Conservation (phyloP, 1,140 invertebrate genomes). For the Calliphora vicina region DNA sequence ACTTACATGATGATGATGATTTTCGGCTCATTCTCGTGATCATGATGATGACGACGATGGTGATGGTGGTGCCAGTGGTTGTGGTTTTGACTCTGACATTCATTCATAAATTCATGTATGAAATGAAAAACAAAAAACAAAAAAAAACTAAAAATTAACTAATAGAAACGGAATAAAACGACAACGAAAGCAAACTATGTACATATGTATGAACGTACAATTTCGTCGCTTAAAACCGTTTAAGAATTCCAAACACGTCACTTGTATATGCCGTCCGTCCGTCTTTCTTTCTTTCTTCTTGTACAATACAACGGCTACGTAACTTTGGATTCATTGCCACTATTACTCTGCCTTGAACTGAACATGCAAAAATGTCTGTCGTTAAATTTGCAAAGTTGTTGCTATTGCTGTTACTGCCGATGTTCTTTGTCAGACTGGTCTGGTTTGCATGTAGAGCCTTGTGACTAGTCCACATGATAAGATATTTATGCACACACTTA, state of each 20-base stretch:
- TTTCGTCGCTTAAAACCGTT: constrained; percentile 7
- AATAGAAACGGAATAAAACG: constrained; percentile 19
- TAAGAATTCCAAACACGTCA: constrained; percentile 24
- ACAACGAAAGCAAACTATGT: not conserved
- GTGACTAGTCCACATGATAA: too few species aligned
- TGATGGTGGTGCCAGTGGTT: not conserved
- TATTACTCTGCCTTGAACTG: not conserved
- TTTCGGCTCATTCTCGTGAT: too few species aligned
- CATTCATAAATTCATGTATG: constrained; percentile 1
- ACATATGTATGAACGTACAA: not conserved
- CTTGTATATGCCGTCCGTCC: not conserved
- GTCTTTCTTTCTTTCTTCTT: not conserved
- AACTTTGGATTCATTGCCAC: not conserved
- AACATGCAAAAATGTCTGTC: not conserved
- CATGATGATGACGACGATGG: not conserved
- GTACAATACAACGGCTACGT: not conserved
- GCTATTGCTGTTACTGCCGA: not conserved
- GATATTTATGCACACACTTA: too few species aligned
- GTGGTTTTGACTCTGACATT: not conserved
- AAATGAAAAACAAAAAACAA: not conserved
- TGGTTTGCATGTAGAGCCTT: too few species aligned
- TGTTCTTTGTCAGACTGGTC: not conserved
- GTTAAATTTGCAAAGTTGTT: not conserved
- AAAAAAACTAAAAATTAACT: not conserved
- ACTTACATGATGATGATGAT: not conserved